Evolutionary conservation across 2,797 vertebrate genomes (phyloP).

Genomic region (Acanthornis magna): DNA sequence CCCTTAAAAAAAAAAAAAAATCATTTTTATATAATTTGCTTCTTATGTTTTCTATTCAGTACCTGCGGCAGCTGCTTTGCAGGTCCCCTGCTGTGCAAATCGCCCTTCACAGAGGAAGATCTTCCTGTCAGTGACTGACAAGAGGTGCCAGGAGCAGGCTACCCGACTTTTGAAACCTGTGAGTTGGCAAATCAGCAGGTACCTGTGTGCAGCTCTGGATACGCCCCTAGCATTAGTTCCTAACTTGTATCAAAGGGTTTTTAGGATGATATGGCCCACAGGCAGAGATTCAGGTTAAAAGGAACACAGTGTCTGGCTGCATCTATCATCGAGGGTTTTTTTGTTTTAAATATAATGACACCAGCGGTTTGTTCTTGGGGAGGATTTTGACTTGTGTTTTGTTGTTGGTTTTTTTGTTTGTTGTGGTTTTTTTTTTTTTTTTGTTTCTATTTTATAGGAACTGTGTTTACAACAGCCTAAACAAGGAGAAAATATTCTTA

Average conservation of each 20-base stretch:
- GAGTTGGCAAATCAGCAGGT: conserved; percentile 63
- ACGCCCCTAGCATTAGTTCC: conserved; percentile 62
- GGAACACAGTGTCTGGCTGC: conserved; percentile 11
- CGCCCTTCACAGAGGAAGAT: conserved; percentile 60
- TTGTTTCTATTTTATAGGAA: neutral
- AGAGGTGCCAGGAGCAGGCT: conserved; percentile 61
- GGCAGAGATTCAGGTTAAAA: conserved; percentile 63
- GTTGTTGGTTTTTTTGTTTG: neutral
- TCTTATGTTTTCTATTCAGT: conserved; percentile 33
- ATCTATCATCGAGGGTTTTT: neutral
- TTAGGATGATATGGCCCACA: conserved; percentile 37
- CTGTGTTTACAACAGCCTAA: conserved; percentile 1
- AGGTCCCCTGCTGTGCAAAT: conserved; percentile 66
- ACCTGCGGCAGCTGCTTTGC: conserved; percentile 56
- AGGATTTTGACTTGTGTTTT: neutral
- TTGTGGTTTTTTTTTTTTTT: neutral
- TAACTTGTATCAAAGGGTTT: conserved; percentile 57
- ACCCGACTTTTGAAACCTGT: conserved; percentile 51
- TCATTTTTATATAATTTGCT: conserved; percentile 57
- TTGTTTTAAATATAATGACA: conserved; percentile 22
- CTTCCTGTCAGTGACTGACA: conserved; percentile 57
- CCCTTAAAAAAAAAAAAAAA: neutral
- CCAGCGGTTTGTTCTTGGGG: neutral
- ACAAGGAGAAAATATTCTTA: neutral
- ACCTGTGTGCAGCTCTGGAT: conserved; percentile 44